Evolutionary conservation across 2,888 invertebrate genomes (phyloP), one percentile per base, ranked within the genome.

Genomic region (Agrochola lychnidis): DNA sequence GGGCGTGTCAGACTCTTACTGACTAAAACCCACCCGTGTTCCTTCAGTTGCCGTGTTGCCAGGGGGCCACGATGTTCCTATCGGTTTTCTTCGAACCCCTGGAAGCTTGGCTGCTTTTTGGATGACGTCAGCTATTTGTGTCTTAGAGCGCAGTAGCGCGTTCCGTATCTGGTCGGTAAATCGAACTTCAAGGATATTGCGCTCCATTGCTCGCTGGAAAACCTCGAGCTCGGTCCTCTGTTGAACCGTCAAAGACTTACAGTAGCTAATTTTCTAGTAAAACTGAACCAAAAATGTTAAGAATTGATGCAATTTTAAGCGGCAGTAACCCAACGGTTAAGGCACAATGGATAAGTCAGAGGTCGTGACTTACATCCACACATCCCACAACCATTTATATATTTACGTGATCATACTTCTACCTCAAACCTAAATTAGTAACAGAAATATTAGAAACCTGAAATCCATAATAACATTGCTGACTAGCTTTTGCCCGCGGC

Each of bases 321-420:
- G 9, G 10, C 19, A 10, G 19, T 10, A 36, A 36, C 36, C 36
- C 36, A 36, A 36, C 36, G 36, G 36, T 36, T 36, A 53, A 16
- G 22, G 10, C 53, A 56, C n/a, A 40, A 16, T 10, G 4, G n/a
- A 12, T n/a, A 6, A 53, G 10, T 16, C 36, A n/a, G 19, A 10
- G 0, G 6, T 5, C 5, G n/a, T 10, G 0, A 5, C 14, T 14
- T 16, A 5, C 1, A 66, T 5, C 6, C 6, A 14, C 9, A 22
- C 22, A 67, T 14, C 22, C 67, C 9, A 10, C n/a, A 57, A 25
- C 4, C 1, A 53, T 36, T 36, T 12, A 22, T 14, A 30, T 14
- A n/a, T 22, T 22, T 30, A 10, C 5, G 2, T 19, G 19, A 19
- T 4, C 10, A 40, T 36, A 67, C 48, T 1, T 22, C 7, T 30